Evolutionary conservation across 1,140 invertebrate genomes (phyloP).

Genomic region (Lutraria rhynchaena): DNA sequence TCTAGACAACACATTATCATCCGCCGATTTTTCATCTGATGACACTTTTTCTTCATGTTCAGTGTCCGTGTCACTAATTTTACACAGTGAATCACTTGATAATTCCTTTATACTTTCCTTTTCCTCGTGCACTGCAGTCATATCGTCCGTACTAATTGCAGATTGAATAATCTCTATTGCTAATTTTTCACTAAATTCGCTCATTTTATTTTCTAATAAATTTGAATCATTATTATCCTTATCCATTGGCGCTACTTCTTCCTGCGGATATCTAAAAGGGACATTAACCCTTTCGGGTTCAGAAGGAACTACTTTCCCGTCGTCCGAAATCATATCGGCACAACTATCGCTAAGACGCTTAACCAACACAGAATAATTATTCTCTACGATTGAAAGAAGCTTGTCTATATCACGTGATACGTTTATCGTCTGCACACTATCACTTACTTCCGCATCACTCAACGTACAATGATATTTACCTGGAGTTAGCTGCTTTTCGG

Average conservation of each 20-base stretch:
- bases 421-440: slow-evolving; percentile 34
- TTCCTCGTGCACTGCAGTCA: neutral
- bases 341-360: slow-evolving; percentile 27
- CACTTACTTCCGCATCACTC: slow-evolving; percentile 41
- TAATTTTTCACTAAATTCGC: slow-evolving; percentile 6
- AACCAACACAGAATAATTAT: slow-evolving; percentile 30
- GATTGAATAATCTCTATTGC: neutral
- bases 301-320: slow-evolving; percentile 35
- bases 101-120: neutral
- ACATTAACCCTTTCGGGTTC: slow-evolving; percentile 12
- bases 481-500: neutral
- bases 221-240: slow-evolving; percentile 4
- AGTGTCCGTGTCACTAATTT: neutral
- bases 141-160: neutral
- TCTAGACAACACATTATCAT: neutral
- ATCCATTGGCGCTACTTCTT: neutral
- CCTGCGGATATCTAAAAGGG: slow-evolving; percentile 13
- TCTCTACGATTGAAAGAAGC: slow-evolving; percentile 42
- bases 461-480: slow-evolving; percentile 37
- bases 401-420: slow-evolving; percentile 60
- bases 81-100: neutral
- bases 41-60: neutral
- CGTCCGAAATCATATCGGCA: slow-evolving; percentile 25
- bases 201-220: slow-evolving; percentile 20
- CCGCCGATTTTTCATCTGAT: neutral